These are phyloP conservation scores for Carabus problematicus DNA, from an alignment of 2,888 invertebrate species.

Conservation along the genomic window DNA sequence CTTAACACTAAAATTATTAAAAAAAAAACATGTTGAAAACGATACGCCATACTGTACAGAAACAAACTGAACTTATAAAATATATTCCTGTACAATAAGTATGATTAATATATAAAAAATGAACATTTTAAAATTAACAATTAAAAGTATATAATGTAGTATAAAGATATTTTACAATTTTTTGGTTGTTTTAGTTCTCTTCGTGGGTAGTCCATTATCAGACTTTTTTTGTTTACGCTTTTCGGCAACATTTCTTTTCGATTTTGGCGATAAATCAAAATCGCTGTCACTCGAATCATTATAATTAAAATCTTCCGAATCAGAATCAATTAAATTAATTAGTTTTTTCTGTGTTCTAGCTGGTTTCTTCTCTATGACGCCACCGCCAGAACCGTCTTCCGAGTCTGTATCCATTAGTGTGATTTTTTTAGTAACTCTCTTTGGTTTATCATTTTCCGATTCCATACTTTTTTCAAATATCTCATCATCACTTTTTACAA, in stretches of 20 bases:
- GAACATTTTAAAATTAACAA: too few species aligned
- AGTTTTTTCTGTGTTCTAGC: slow-evolving; percentile 1
- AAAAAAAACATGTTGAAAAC: too few species aligned
- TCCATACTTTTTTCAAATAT: too few species aligned
- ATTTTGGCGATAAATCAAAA: slow-evolving; percentile 17
- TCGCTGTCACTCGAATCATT: not conserved
- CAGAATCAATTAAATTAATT: not conserved
- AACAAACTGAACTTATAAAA: too few species aligned
- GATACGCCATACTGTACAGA: too few species aligned
- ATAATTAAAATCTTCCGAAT: not conserved
- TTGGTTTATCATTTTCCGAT: slow-evolving; percentile 47
- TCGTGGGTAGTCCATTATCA: not conserved
- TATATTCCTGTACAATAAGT: too few species aligned
- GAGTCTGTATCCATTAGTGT: too few species aligned
- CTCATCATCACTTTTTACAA: slow-evolving; percentile 30
- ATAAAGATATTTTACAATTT: slow-evolving; percentile 17
- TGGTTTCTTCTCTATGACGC: not conserved
- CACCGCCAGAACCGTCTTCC: too few species aligned
- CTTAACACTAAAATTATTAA: too few species aligned
- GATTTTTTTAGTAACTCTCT: slow-evolving; percentile 38
- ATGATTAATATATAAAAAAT: too few species aligned
- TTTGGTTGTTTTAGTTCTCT: slow-evolving; percentile 23
- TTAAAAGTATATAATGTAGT: too few species aligned
- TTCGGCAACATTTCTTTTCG: slow-evolving; percentile 19
- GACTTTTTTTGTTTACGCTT: slow-evolving; percentile 17